phyloP scores from a whole-genome alignment of 1,140 invertebrate species.

The Pogonomyrmex californicus region DNA sequence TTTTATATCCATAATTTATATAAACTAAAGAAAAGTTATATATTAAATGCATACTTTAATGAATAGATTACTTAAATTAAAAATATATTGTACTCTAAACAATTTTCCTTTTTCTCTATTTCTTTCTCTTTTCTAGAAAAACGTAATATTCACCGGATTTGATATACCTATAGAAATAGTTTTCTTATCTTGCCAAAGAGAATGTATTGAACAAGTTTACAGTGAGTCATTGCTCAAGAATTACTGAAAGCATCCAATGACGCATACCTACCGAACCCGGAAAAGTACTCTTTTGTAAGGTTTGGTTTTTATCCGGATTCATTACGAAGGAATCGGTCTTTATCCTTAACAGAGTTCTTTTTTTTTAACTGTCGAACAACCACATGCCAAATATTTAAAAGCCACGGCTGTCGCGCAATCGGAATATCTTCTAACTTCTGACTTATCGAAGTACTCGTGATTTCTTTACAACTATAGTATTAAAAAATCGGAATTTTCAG shows the following conservation, averaged over 20 bases:
- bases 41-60: not conserved
- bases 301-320: conserved; percentile 11
- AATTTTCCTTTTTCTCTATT: not conserved
- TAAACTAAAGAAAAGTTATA: not conserved
- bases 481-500: not conserved
- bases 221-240: not conserved
- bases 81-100: not conserved
- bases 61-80: conserved; percentile 1
- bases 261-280: not conserved
- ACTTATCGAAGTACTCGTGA: too few species aligned
- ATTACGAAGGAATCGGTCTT: not conserved
- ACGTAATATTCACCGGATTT: not conserved
- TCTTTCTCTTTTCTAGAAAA: not conserved
- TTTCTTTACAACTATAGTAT: not conserved
- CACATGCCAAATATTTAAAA: conserved; percentile 4
- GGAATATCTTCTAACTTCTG: not conserved
- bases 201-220: conserved; percentile 4
- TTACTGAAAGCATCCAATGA: not conserved
- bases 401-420: not conserved
- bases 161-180: not conserved
- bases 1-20: not conserved
- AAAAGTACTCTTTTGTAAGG: conserved; percentile 24
- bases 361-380: conserved; percentile 7
- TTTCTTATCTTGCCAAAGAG: not conserved
- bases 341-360: not conserved